Conservation (phyloP, 1,140 invertebrate species). For the Leptinotarsa defecta region DNA sequence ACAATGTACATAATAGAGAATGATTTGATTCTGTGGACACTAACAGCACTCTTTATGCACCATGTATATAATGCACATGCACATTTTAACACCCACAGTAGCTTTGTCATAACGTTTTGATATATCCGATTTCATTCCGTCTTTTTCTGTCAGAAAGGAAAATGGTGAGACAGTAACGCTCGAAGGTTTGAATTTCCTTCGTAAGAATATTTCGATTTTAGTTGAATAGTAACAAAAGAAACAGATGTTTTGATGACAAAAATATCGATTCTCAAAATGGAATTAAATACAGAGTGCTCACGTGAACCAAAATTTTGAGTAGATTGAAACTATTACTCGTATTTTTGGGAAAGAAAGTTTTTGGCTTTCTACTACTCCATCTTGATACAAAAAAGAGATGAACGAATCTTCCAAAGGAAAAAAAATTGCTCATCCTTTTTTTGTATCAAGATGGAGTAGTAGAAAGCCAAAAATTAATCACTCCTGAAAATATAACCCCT, state of each 20-base stretch:
- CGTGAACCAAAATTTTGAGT: too few species aligned
- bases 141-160: background rate
- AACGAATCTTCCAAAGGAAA: too few species aligned
- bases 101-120: slow-evolving; percentile 11
- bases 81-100: slow-evolving; percentile 25
- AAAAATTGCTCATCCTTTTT: too few species aligned
- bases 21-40: slow-evolving; percentile 32
- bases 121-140: background rate
- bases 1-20: slow-evolving; percentile 32
- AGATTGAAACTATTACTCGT: too few species aligned
- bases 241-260: background rate
- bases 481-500: too few species aligned
- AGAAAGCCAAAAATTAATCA: too few species aligned
- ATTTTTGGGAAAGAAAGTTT: too few species aligned
- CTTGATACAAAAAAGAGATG: too few species aligned
- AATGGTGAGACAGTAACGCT: background rate
- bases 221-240: background rate
- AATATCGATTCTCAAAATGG: background rate
- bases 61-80: slow-evolving; percentile 43
- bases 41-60: slow-evolving; percentile 35
- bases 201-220: background rate
- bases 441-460: too few species aligned
- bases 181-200: background rate
- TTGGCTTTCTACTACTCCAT: too few species aligned
- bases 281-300: too few species aligned